Conservation (phyloP, 2,113 vertebrate species). For the Turnix velox region DNA sequence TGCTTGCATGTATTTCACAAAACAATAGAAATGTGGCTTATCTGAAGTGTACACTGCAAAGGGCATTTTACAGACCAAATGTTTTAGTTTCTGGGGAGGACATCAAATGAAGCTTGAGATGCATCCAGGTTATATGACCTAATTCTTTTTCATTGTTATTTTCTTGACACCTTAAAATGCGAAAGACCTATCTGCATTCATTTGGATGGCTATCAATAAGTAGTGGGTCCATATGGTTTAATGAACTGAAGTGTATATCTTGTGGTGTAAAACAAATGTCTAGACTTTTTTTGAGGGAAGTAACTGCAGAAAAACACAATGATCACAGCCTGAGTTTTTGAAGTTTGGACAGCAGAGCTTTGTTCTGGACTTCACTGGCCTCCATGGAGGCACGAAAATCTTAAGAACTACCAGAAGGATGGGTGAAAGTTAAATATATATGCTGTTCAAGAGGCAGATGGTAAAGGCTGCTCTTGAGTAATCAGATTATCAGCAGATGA, state of each 20-base stretch:
- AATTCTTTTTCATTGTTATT: background rate
- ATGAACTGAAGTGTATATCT: background rate
- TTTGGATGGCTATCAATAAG: background rate
- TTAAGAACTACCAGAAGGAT: background rate
- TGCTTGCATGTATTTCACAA: background rate
- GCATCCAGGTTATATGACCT: background rate
- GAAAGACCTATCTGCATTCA: background rate
- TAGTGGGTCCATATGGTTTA: background rate
- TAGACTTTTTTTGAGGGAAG: background rate
- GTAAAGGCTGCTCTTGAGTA: background rate
- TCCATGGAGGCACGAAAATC: background rate
- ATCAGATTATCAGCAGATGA: background rate
- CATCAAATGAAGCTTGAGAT: background rate
- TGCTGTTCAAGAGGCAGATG: background rate
- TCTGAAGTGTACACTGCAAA: background rate
- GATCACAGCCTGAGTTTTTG: background rate
- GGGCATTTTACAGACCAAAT: background rate
- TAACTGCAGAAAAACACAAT: background rate
- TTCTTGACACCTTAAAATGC: background rate
- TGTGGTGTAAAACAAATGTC: background rate
- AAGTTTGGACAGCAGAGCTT: background rate
- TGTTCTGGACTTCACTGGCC: background rate
- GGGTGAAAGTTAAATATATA: fast-evolving
- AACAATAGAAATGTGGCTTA: background rate
- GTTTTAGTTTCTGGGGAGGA: background rate